A percentile compares a stretch with the other conserved stretches of the same genome.
These are phyloP conservation scores for Epinephelus coioides DNA, from an alignment of 2,797 vertebrate genomes.

Conservation along the genomic window DNA sequence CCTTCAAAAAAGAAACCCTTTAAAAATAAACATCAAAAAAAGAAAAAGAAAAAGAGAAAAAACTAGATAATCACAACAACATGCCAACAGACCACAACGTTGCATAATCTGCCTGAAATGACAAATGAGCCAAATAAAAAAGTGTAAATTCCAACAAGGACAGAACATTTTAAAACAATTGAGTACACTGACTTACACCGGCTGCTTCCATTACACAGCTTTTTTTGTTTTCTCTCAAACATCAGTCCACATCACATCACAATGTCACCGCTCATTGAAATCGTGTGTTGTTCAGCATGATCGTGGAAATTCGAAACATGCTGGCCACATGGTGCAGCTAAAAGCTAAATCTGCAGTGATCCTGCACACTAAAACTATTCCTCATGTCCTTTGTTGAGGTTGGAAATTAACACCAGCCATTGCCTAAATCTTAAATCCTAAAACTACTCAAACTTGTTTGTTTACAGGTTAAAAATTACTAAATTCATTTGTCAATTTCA, in stretches of 20 bases:
- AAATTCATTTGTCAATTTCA: neutral
- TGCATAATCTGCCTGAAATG: conserved; percentile 37
- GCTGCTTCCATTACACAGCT: conserved; percentile 20
- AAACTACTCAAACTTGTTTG: neutral
- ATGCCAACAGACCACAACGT: conserved; percentile 30
- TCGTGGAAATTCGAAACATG: conserved; percentile 35
- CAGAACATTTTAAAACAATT: conserved; percentile 39
- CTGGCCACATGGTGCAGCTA: conserved; percentile 44
- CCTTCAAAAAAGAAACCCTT: neutral
- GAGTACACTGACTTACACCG: neutral
- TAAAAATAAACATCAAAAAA: neutral
- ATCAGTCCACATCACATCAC: conserved; percentile 37
- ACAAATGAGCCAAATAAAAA: conserved; percentile 44
- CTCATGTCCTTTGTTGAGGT: conserved; percentile 23
- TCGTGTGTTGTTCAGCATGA: conserved; percentile 18
- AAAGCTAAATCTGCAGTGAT: conserved; percentile 31
- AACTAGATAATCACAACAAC: conserved; percentile 43
- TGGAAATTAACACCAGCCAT: conserved; percentile 46
- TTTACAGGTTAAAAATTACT: neutral
- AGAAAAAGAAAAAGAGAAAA: conserved; percentile 1
- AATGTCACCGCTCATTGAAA: conserved; percentile 35
- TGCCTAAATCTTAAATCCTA: neutral
- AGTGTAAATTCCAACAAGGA: conserved; percentile 16
- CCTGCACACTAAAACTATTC: conserved; percentile 26
- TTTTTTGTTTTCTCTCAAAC: conserved; percentile 12